Evolutionary conservation across 2,888 invertebrate species (phyloP).

Genomic region (Calephelis perditalis): DNA sequence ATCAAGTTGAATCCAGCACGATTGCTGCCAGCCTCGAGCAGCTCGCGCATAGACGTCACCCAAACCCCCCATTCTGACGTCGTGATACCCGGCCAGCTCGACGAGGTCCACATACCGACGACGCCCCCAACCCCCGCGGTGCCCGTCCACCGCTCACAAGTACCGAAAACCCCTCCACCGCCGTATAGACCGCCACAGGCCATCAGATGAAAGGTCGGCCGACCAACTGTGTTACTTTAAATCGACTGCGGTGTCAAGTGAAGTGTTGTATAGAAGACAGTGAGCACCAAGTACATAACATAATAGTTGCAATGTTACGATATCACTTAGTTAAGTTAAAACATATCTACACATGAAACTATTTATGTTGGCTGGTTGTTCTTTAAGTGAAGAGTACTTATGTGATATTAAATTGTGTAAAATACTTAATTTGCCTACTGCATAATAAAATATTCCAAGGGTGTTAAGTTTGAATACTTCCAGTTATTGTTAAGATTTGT

Average conservation of each 20-base stretch:
- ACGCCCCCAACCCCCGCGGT: constrained; percentile 38
- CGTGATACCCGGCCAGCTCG: constrained; percentile 51
- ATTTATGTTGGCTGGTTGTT: constrained; percentile 45
- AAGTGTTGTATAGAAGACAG: constrained; percentile 49
- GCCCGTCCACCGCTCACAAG: constrained; percentile 50
- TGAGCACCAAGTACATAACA: constrained; percentile 25
- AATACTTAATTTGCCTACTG: constrained; percentile 60
- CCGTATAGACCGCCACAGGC: constrained; percentile 70
- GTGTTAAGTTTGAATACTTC: constrained; percentile 16
- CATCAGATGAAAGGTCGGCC: constrained; percentile 67
- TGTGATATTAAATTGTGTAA: constrained; percentile 66
- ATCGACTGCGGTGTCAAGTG: constrained; percentile 74
- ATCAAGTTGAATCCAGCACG: constrained; percentile 82
- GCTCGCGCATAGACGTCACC: constrained; percentile 42
- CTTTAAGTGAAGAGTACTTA: constrained; percentile 67
- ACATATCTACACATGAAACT: constrained; percentile 63
- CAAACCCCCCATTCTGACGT: constrained; percentile 38
- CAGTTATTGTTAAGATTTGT: constrained; percentile 12
- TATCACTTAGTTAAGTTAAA: constrained; percentile 56
- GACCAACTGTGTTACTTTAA: constrained; percentile 52
- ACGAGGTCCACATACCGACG: constrained; percentile 30
- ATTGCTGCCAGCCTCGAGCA: constrained; percentile 62
- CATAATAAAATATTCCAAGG: constrained; percentile 44
- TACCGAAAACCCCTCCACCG: constrained; percentile 72
- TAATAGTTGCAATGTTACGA: constrained; percentile 45